Percentiles rank a stretch among this genome's conserved stretches.
These are phyloP conservation scores for Rhamnusium bicolor DNA, from an alignment of 2,888 invertebrate genomes.

Conservation along the genomic window DNA sequence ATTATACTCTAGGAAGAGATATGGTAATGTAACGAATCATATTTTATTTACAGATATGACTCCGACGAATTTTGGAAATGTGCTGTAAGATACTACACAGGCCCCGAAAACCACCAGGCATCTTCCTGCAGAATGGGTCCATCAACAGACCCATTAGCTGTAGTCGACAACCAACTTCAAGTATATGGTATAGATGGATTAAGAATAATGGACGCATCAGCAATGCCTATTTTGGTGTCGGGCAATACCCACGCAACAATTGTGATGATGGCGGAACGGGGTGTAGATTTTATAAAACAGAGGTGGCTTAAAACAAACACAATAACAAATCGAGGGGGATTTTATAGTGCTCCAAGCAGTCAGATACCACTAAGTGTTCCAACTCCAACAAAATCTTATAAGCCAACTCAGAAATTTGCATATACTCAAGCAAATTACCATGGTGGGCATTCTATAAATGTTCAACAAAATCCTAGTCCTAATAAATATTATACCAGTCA, in stretches of 20 bases:
- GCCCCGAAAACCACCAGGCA: constrained; percentile 87
- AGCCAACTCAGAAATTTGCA: not conserved
- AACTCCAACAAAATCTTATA: not conserved
- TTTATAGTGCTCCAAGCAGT: not conserved
- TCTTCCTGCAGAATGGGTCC: constrained; percentile 91
- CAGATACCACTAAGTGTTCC: not conserved
- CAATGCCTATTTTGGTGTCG: constrained; percentile 68
- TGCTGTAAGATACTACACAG: constrained; percentile 79
- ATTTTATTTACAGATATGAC: constrained; percentile 65
- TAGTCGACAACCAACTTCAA: constrained; percentile 80
- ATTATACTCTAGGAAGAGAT: too few relatives aligned
- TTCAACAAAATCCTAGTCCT: not conserved
- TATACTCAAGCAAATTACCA: not conserved
- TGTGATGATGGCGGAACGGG: constrained; percentile 69
- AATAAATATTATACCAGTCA: not conserved
- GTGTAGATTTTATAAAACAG: constrained; percentile 66
- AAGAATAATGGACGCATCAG: constrained; percentile 71
- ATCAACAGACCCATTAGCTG: constrained; percentile 79
- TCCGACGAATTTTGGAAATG: constrained; percentile 85
- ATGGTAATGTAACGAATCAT: constrained; percentile 10
- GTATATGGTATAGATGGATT: constrained; percentile 78
- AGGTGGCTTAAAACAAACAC: constrained; percentile 59
- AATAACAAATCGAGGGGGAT: constrained; percentile 32
- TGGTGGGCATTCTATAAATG: not conserved
- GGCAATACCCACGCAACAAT: constrained; percentile 69